phyloP scores from a whole-genome alignment of 1,140 invertebrate genomes.

The Melanaphis sacchari region DNA sequence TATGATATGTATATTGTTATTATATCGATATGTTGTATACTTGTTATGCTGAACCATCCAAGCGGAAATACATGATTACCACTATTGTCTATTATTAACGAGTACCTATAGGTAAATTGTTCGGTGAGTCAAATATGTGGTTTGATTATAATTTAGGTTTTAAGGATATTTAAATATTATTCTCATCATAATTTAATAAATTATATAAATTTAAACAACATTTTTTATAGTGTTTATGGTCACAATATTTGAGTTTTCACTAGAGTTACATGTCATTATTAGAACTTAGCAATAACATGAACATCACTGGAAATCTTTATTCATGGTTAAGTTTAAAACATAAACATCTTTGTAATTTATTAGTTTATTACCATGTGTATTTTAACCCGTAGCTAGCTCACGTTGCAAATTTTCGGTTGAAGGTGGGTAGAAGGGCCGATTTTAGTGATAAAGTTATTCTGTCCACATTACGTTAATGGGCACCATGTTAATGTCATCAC shows the following conservation, averaged over 20 bases:
- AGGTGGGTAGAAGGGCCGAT: background rate
- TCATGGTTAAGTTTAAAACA: constrained; percentile 44
- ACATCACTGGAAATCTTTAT: background rate
- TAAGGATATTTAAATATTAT: background rate
- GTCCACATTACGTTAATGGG: background rate
- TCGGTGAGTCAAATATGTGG: background rate
- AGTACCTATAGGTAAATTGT: background rate
- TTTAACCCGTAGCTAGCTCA: background rate
- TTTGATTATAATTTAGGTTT: background rate
- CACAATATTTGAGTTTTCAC: background rate
- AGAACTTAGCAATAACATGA: background rate
- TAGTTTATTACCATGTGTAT: background rate
- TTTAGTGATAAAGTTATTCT: background rate
- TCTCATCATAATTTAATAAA: background rate
- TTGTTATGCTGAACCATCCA: background rate
- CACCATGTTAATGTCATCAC: constrained; percentile 37
- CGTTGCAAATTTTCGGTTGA: too few species aligned
- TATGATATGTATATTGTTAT: background rate
- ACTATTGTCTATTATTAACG: background rate
- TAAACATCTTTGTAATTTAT: background rate
- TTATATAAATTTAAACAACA: background rate
- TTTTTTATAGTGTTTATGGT: background rate
- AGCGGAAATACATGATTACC: background rate
- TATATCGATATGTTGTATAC: background rate
- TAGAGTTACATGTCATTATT: background rate